These are phyloP conservation scores for Diarsia brunnea DNA, from an alignment of 2,888 invertebrate genomes.

Conservation along the genomic window DNA sequence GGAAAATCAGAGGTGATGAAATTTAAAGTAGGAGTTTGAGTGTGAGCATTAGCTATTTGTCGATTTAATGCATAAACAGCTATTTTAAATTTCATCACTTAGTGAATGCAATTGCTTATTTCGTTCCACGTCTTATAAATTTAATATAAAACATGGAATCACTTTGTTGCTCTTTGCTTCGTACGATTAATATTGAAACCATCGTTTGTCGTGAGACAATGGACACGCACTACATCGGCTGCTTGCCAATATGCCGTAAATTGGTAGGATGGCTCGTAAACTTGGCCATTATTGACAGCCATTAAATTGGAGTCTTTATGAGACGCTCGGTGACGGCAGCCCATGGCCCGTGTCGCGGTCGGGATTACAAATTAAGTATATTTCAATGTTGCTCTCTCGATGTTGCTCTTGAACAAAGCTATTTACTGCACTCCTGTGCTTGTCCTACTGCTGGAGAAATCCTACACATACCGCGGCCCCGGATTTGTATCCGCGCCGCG, in stretches of 20 bases:
- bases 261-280: conserved; percentile 87
- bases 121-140: conserved; percentile 35
- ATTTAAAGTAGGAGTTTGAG: conserved; percentile 40
- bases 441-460: background rate
- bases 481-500: too few species aligned
- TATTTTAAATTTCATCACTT: conserved; percentile 48
- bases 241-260: conserved; percentile 88
- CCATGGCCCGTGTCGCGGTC: conserved; percentile 61
- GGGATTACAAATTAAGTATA: conserved; percentile 54
- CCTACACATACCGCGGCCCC: too few species aligned
- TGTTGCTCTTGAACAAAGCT: conserved; percentile 11
- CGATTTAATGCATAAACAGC: conserved; percentile 40
- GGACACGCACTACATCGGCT: conserved; percentile 79
- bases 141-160: conserved; percentile 13
- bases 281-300: conserved; percentile 85
- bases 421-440: background rate
- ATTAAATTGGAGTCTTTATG: conserved; percentile 87
- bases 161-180: conserved; percentile 41
- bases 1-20: conserved; percentile 41
- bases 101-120: conserved; percentile 42
- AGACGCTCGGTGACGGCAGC: conserved; percentile 75
- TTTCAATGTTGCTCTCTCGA: conserved; percentile 38
- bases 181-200: conserved; percentile 49
- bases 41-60: conserved; percentile 32
- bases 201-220: conserved; percentile 70